Evolutionary conservation across 2,888 invertebrate genomes (phyloP), one percentile per base, ranked within the genome.

Genomic region (Hybos culiciformis): DNA sequence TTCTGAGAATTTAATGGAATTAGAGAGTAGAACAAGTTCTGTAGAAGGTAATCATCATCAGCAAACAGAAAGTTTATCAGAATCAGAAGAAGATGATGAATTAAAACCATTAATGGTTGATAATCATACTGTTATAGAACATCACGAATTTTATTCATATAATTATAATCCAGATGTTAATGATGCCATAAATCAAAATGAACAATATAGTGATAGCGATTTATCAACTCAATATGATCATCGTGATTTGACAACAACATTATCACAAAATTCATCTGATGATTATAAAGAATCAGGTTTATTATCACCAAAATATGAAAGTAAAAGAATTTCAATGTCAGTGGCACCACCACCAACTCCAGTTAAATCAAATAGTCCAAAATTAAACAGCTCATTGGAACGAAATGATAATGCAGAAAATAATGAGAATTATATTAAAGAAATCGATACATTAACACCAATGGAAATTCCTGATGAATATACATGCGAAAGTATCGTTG

Each of bases 401-500:
- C n/a, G n/a, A n/a, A n/a, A n/a, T n/a, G n/a, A n/a, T n/a, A n/a
- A n/a, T n/a, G n/a, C n/a, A n/a, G n/a, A n/a, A n/a, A n/a, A n/a
- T n/a, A n/a, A 15, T 17, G 32, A 32, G 17, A 24, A 15, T 32
- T 14, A 32, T 7, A 20, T 21, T 4, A 12, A 59, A 24, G 67
- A 64, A 45, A 61, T 66, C 3, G 65, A 64, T 39, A 55, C 53
- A 2, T 47, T 64, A 19, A 56, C 59, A 50, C 59, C 68, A 0
- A 59, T 68, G 0, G 52, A 67, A 14, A 56, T 66, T 43, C 87
- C 86, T 1, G 79, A 77, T 50, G 84, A 84, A 5, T 86, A 86
- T 52, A 65, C 86, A 24, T 77, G 83, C 11, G 75, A 79, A 48
- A 77, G 82, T 55, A 88, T 91, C 53, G 78, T 83, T 39, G 74